Evolutionary conservation across 2,113 vertebrate genomes (phyloP).

Genomic region (Phaethornis superciliosus): DNA sequence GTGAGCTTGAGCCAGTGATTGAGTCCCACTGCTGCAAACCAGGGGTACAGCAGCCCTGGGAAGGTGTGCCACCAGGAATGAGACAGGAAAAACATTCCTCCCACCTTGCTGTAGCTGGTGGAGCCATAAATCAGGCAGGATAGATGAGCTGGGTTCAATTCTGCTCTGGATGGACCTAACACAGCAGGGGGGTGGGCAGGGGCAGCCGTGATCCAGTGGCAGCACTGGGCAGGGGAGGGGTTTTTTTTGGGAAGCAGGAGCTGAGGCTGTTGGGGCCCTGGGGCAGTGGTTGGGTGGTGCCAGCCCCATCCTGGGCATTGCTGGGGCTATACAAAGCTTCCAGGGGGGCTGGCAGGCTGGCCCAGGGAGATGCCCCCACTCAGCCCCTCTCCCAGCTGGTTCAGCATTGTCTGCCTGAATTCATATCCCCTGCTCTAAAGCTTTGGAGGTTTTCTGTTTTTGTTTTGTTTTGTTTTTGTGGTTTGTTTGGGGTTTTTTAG

Average conservation of each 20-base stretch:
- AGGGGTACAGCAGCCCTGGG: neutral
- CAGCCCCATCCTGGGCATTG: neutral
- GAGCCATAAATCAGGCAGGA: neutral
- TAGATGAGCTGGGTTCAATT: neutral
- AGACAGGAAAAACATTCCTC: neutral
- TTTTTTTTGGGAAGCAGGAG: accelerated
- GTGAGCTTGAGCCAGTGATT: neutral
- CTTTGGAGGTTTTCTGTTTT: too few relatives aligned
- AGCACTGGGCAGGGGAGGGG: neutral
- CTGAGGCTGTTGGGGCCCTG: accelerated
- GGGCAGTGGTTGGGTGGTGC: accelerated
- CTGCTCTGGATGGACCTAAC: neutral
- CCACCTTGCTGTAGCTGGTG: neutral
- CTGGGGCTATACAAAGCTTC: neutral
- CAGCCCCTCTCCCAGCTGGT: neutral
- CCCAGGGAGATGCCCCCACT: neutral
- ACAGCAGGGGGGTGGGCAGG: neutral
- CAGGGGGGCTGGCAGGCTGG: accelerated
- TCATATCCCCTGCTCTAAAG: neutral
- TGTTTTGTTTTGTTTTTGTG: too few relatives aligned
- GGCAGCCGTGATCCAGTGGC: neutral
- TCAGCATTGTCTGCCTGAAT: neutral
- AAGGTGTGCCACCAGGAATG: neutral
- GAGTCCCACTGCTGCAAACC: neutral
- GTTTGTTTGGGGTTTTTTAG: too few relatives aligned